Conservation (phyloP, 2,797 vertebrate species). For the Bufotes viridis region DNA sequence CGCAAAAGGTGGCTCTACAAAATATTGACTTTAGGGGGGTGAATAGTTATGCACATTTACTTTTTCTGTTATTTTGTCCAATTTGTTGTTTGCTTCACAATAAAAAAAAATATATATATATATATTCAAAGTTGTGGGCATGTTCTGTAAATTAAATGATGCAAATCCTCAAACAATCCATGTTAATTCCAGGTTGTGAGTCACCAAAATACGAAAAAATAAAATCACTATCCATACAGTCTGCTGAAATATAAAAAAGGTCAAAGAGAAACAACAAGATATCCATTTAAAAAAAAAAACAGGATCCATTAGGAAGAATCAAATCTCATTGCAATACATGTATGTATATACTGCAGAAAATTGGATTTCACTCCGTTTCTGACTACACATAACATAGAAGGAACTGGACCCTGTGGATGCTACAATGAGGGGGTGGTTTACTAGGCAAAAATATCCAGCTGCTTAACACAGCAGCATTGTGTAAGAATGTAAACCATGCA, state of each 20-base stretch:
- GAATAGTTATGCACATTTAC: too few species aligned
- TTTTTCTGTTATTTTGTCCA: too few species aligned
- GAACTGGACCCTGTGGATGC: not conserved
- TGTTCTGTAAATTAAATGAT: too few species aligned
- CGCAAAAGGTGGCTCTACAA: too few species aligned
- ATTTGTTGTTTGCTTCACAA: too few species aligned
- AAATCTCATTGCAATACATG: not conserved
- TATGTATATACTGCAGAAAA: not conserved
- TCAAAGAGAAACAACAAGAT: not conserved
- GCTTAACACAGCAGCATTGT: constrained; percentile 33
- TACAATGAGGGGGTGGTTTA: constrained; percentile 23
- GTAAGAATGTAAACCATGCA: constrained; percentile 42
- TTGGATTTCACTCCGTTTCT: not conserved
- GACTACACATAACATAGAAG: not conserved
- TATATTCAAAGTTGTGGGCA: too few species aligned
- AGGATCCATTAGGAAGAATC: not conserved
- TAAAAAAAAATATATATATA: too few species aligned
- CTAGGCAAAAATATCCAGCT: constrained; percentile 36
- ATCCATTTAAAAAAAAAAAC: not conserved
- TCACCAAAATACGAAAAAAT: not conserved
- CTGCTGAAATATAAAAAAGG: not conserved
- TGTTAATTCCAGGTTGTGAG: too few species aligned
- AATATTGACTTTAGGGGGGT: too few species aligned
- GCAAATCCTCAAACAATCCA: too few species aligned
- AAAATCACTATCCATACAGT: not conserved